phyloP scores from a whole-genome alignment of 2,888 invertebrate species.

The Oithona nana region DNA sequence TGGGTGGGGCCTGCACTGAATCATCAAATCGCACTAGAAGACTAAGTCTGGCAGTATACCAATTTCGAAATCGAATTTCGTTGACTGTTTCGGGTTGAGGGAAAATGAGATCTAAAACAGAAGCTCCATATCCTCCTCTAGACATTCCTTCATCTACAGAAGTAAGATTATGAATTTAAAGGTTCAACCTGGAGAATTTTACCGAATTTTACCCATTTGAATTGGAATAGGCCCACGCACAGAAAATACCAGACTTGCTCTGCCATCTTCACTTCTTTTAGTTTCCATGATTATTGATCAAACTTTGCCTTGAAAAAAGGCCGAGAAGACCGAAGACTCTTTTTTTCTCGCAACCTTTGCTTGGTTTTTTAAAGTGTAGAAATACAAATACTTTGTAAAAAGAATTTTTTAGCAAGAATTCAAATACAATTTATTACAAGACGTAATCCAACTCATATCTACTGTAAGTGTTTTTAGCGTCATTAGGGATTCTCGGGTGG shows the following conservation, averaged over 20 bases:
- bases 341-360: no score
- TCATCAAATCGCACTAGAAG: slow-evolving; percentile 11
- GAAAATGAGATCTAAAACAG: slow-evolving; percentile 5
- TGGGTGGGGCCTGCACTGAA: slow-evolving; percentile 4
- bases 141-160: not conserved
- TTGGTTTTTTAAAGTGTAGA: no score
- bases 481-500: slow-evolving; percentile 88
- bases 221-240: not conserved
- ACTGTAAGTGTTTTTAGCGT: slow-evolving; percentile 78
- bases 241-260: not conserved
- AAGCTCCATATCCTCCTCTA: not conserved
- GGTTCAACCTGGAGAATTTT: not conserved
- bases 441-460: slow-evolving; percentile 85
- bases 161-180: not conserved
- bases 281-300: no score
- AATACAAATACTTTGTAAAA: no score
- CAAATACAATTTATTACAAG: no score
- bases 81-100: slow-evolving; percentile 12
- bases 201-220: not conserved
- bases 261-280: not conserved
- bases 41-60: slow-evolving; percentile 6
- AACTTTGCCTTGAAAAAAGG: not conserved
- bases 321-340: no score
- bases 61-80: slow-evolving; percentile 8
- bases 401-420: no score